A percentile compares a stretch with the other conserved stretches of the same genome.
phyloP scores from a whole-genome alignment of 1,140 invertebrate genomes.

The Carposina sasakii region DNA sequence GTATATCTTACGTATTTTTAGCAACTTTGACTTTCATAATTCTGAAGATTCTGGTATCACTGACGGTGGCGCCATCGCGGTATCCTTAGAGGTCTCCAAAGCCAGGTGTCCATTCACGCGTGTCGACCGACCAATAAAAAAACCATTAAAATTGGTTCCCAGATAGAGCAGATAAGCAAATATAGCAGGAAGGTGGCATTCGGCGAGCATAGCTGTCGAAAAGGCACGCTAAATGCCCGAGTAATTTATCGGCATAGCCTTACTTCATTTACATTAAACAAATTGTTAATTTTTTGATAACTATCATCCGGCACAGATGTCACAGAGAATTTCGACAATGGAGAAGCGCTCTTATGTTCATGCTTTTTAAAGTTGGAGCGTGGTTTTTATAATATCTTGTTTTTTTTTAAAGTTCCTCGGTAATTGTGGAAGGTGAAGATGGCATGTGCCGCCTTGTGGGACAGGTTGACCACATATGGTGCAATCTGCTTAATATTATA shows the following conservation, averaged over 20 bases:
- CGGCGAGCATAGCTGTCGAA: slow-evolving; percentile 54
- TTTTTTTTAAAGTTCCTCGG: slow-evolving; percentile 41
- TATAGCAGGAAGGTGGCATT: slow-evolving; percentile 63
- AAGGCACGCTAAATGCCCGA: slow-evolving; percentile 52
- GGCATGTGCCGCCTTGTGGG: slow-evolving; percentile 67
- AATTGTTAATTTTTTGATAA: slow-evolving; percentile 72
- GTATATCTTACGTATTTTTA: too few relatives aligned
- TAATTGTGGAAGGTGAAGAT: slow-evolving; percentile 57
- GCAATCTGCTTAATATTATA: slow-evolving; percentile 60
- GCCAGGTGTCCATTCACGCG: slow-evolving; percentile 41
- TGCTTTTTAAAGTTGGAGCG: too few relatives aligned
- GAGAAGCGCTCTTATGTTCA: too few relatives aligned
- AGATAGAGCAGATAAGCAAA: slow-evolving; percentile 59
- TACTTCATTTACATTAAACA: slow-evolving; percentile 71
- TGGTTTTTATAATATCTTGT: too few relatives aligned
- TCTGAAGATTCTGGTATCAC: too few relatives aligned
- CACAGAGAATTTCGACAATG: too few relatives aligned
- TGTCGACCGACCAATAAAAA: slow-evolving; percentile 47
- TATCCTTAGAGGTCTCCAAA: neutral
- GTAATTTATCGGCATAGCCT: slow-evolving; percentile 66
- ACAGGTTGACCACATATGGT: slow-evolving; percentile 70
- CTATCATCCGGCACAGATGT: slow-evolving; percentile 70
- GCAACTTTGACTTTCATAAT: too few relatives aligned
- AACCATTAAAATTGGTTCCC: slow-evolving; percentile 46
- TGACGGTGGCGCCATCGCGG: too few relatives aligned